Evolutionary conservation across 2,797 vertebrate species (phyloP), one percentile per base, ranked within the genome.

Genomic region (Danio choprae): DNA sequence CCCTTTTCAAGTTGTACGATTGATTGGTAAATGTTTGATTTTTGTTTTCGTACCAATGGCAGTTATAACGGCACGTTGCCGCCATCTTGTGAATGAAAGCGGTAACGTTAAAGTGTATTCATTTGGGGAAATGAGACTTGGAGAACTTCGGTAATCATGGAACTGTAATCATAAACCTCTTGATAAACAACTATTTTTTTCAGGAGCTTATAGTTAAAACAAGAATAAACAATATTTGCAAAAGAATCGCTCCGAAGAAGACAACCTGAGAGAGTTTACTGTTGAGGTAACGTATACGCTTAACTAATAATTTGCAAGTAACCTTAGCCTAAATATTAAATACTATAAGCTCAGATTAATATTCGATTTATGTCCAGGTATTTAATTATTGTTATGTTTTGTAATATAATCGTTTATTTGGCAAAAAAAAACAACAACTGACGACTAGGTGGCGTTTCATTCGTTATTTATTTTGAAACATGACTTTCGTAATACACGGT

Each of bases 51-150:
- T 50, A 5, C 15, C 1, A 69, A 38, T 7, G 15, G 4, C 36
- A 4, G 4, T 62, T 63, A 41, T 10, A 20, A 11, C 46, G 38
- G 55, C 20, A 29, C 55, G 12, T n/a, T 73, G 22, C 12, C 55
- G 71, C 20, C 71, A 48, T 74, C 71, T 60, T 74, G 55, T 10
- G 20, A 18, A 13, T 46, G 22, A 58, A 59, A 73, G 36, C 41
- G 11, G 40, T 13, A 51, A 12, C 44, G 29, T n/a, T n/a, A n/a
- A n/a, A n/a, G n/a, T 1, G 29, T 29, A 29, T 29, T 29, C 29
- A 29, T 29, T 29, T 29, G 29, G 29, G 29, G 3, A 29, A 29
- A 29, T 29, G 3, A 29, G 29, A 29, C n/a, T 0, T 11, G 11
- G 3, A 15, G 9, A 18, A 46, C 20, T 20, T 50, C 44, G 16